phyloP scores from a whole-genome alignment of 2,888 invertebrate species.

The Prosapia bicincta region DNA sequence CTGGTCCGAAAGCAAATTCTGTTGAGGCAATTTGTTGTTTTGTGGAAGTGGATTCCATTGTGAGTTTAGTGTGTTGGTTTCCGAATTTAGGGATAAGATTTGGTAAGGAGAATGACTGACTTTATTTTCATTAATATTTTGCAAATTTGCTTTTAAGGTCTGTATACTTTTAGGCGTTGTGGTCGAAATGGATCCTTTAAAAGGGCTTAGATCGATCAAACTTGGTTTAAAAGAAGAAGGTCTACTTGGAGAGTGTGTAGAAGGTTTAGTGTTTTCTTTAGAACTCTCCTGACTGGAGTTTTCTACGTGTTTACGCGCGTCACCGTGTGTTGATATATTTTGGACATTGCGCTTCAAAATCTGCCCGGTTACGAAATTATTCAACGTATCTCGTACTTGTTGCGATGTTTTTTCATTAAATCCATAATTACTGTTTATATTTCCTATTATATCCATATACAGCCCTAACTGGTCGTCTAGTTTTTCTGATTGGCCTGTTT shows the following conservation, averaged over 20 bases:
- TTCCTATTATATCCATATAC: constrained; percentile 16
- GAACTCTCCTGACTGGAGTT: background rate
- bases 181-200: background rate
- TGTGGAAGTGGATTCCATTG: background rate
- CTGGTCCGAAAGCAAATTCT: background rate
- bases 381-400: background rate
- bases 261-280: background rate
- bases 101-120: background rate
- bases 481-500: background rate
- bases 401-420: background rate
- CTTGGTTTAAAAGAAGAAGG: background rate
- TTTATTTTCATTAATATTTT: background rate
- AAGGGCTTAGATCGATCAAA: background rate
- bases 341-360: background rate
- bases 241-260: background rate
- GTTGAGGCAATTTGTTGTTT: background rate
- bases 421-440: constrained; percentile 16
- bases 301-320: background rate
- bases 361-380: background rate
- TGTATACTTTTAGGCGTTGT: background rate
- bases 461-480: constrained; percentile 21
- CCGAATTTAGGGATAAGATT: background rate
- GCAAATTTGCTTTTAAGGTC: background rate
- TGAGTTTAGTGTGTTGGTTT: background rate
- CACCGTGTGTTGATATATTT: background rate